phyloP scores from a whole-genome alignment of 2,888 invertebrate genomes.

The Falcaria lacertinaria region DNA sequence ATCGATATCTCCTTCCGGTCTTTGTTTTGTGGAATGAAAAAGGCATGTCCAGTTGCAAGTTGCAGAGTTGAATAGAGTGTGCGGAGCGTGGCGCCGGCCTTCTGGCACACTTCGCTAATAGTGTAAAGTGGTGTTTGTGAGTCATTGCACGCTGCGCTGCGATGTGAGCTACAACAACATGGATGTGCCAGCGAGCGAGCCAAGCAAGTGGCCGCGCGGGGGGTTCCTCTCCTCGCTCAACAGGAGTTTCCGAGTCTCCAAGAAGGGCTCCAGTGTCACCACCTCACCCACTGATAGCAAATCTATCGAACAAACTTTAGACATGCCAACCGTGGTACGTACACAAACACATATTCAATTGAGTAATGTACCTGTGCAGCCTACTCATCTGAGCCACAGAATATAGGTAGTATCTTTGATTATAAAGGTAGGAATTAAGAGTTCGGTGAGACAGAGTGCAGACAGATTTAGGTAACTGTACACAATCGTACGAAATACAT shows the following conservation, averaged over 20 bases:
- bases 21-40: slow-evolving; percentile 24
- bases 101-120: slow-evolving; percentile 52
- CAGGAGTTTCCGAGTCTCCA: slow-evolving; percentile 67
- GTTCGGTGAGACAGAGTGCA: too few relatives aligned
- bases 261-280: slow-evolving; percentile 48
- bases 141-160: slow-evolving; percentile 63
- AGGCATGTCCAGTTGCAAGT: slow-evolving; percentile 24
- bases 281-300: slow-evolving; percentile 49
- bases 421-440: too few relatives aligned
- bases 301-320: slow-evolving; percentile 45
- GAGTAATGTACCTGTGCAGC: too few relatives aligned
- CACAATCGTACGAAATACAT: too few relatives aligned
- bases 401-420: too few relatives aligned
- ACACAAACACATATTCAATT: neutral
- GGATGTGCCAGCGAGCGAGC: slow-evolving; percentile 63
- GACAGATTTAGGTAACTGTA: too few relatives aligned
- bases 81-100: slow-evolving; percentile 43
- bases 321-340: slow-evolving; percentile 50
- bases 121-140: slow-evolving; percentile 54
- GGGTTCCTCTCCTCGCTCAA: slow-evolving; percentile 70
- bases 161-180: slow-evolving; percentile 66
- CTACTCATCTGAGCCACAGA: too few relatives aligned
- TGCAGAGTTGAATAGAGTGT: slow-evolving; percentile 26
- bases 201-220: slow-evolving; percentile 68
- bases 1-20: slow-evolving; percentile 22